Percentiles rank a stretch among this genome's conserved stretches.
phyloP scores from a whole-genome alignment of 2,797 vertebrate genomes.

The Hypotaenidia philippensis region DNA sequence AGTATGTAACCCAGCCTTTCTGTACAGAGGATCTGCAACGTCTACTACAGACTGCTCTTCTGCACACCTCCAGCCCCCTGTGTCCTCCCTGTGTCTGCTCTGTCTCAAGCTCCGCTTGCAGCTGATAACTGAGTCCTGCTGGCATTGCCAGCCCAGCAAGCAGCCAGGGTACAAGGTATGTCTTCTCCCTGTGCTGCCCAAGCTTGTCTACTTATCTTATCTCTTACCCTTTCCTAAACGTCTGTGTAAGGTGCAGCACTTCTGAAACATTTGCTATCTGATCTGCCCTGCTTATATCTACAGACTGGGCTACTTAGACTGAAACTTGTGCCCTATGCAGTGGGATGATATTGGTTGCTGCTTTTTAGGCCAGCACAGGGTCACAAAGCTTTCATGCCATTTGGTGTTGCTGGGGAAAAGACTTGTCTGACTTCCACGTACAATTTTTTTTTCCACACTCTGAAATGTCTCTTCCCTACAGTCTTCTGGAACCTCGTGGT shows the following conservation, averaged over 20 bases:
- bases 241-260: not conserved
- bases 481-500: not conserved
- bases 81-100: not conserved
- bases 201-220: not conserved
- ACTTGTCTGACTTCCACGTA: not conserved
- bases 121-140: not conserved
- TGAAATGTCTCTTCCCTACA: not conserved
- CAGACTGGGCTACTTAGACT: not conserved
- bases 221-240: not conserved
- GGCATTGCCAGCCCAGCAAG: not conserved
- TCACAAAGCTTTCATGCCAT: not conserved
- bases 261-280: not conserved
- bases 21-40: not conserved
- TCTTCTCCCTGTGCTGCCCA: not conserved
- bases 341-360: not conserved
- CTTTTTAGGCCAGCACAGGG: not conserved
- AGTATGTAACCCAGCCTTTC: not conserved
- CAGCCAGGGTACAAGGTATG: not conserved
- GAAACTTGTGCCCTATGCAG: not conserved
- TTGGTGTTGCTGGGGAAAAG: not conserved
- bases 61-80: not conserved
- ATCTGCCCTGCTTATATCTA: not conserved
- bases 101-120: not conserved
- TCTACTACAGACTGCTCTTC: not conserved
- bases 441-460: not conserved